phyloP scores from a whole-genome alignment of 2,888 invertebrate species.

The Pilophorus perplexus region DNA sequence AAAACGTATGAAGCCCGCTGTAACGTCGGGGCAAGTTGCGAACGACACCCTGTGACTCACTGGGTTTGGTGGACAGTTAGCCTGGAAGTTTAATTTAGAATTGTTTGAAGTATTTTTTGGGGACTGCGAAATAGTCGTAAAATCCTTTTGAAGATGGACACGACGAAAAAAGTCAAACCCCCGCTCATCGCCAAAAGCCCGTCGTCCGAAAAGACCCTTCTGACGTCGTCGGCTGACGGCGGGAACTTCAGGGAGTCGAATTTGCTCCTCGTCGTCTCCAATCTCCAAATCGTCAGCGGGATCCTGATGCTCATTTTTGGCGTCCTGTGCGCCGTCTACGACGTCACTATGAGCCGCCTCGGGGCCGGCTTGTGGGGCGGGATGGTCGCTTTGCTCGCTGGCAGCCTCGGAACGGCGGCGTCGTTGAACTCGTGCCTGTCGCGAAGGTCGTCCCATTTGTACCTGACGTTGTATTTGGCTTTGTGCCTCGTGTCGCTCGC shows the following conservation, averaged over 20 bases:
- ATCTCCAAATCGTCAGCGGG: constrained; percentile 48
- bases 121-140: neutral
- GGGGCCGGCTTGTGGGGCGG: constrained; percentile 51
- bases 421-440: constrained; percentile 49
- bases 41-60: too few species aligned
- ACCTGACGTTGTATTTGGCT: constrained; percentile 51
- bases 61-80: too few species aligned
- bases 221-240: constrained; percentile 19
- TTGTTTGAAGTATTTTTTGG: too few species aligned
- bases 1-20: too few species aligned
- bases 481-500: constrained; percentile 51
- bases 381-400: constrained; percentile 49
- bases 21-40: too few species aligned
- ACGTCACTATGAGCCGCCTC: constrained; percentile 49
- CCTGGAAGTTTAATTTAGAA: too few species aligned
- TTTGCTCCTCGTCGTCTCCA: constrained; percentile 44
- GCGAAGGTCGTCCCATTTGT: constrained; percentile 45
- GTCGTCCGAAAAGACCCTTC: constrained; percentile 42
- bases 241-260: constrained; percentile 10
- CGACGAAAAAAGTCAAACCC: constrained; percentile 23
- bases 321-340: constrained; percentile 50
- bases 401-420: constrained; percentile 50
- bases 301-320: constrained; percentile 51
- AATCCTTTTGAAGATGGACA: constrained; percentile 19
- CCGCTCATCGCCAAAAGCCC: constrained; percentile 47